phyloP scores from a whole-genome alignment of 1,140 invertebrate genomes.

The Aporrectodea caliginosa region DNA sequence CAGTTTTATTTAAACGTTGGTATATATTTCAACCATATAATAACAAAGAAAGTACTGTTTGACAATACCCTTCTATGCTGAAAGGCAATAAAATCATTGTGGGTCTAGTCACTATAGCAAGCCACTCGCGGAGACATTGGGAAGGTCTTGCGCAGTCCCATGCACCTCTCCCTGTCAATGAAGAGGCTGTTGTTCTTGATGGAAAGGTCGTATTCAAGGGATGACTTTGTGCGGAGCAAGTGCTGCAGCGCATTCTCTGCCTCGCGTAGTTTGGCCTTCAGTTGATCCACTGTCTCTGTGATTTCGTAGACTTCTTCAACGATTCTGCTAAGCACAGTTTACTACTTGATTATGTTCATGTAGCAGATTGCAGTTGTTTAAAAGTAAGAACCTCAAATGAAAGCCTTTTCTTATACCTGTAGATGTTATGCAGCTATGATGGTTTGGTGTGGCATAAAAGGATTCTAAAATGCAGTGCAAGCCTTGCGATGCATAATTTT shows the following conservation, averaged over 20 bases:
- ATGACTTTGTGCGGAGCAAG: constrained; percentile 73
- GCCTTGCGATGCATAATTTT: too few species aligned
- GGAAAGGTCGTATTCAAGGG: constrained; percentile 79
- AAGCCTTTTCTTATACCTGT: too few species aligned
- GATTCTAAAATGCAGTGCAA: too few species aligned
- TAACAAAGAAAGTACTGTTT: too few species aligned
- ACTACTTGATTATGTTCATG: not conserved
- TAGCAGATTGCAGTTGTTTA: not conserved
- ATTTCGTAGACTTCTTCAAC: constrained; percentile 55
- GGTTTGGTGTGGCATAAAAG: too few species aligned
- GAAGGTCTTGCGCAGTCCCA: constrained; percentile 83
- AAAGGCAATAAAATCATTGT: too few species aligned
- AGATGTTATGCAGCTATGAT: too few species aligned
- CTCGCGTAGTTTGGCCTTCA: constrained; percentile 52
- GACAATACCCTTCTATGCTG: too few species aligned
- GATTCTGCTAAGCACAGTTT: constrained; percentile 39
- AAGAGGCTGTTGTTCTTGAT: constrained; percentile 86
- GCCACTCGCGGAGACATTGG: constrained; percentile 60
- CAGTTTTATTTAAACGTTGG: too few species aligned
- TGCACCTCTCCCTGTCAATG: constrained; percentile 89
- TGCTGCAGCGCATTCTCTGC: constrained; percentile 67
- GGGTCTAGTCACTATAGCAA: constrained; percentile 43
- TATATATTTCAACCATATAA: too few species aligned
- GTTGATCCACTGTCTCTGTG: constrained; percentile 49
- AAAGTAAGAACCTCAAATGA: too few species aligned